A percentile compares a stretch with the other conserved stretches of the same genome.
Conservation (phyloP, 92 coral and sea anemone genomes). For the Epizoanthus rinbou region DNA sequence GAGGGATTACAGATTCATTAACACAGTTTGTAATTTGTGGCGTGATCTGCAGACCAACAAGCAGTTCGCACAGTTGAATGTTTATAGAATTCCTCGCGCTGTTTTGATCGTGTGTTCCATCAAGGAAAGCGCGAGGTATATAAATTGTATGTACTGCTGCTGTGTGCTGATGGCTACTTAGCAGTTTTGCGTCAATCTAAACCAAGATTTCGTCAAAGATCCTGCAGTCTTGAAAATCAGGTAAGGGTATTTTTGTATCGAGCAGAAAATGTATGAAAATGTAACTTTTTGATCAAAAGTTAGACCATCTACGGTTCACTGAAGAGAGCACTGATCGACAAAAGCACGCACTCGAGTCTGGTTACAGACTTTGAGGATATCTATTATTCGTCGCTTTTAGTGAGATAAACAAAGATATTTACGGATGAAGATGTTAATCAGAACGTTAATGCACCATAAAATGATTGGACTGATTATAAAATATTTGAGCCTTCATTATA, state of each 20-base stretch:
- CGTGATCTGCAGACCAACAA: not conserved
- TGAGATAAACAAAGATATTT: not conserved
- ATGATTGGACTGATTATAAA: not conserved
- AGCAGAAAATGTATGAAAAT: not conserved
- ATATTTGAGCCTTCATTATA: too few relatives aligned
- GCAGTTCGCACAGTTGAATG: slow-evolving; percentile 1
- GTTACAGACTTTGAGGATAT: not conserved
- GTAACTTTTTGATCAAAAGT: not conserved
- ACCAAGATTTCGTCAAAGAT: not conserved
- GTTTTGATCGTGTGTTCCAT: slow-evolving; percentile 33
- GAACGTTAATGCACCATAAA: not conserved
- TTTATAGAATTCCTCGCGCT: not conserved
- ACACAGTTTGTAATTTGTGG: slow-evolving; percentile 2
- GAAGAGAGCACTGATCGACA: not conserved
- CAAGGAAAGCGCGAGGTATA: not conserved
- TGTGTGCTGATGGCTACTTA: slow-evolving; percentile 2
- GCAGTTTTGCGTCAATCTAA: not conserved
- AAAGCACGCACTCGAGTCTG: not conserved
- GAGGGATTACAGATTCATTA: slow-evolving; percentile 28
- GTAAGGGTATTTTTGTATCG: not conserved
- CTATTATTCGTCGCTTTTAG: slow-evolving; percentile 7
- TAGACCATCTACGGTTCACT: not conserved
- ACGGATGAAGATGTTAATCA: not conserved
- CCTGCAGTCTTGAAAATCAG: not conserved
- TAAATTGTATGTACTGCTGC: not conserved